Evolutionary conservation across 2,888 invertebrate genomes (phyloP).

Genomic region (Gari tellinella): DNA sequence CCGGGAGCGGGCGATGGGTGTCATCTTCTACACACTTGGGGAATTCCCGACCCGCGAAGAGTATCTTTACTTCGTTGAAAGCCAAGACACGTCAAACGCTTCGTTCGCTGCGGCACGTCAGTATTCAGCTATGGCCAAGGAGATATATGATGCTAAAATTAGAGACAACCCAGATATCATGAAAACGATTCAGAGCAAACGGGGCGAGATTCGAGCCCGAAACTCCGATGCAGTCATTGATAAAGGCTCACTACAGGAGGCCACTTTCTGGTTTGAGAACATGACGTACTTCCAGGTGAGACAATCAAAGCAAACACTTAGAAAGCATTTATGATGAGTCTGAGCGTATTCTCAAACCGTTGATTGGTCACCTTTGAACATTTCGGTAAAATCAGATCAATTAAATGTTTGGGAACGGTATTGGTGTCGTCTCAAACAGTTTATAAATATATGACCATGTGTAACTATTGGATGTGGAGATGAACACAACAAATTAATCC

Average conservation of each 20-base stretch:
- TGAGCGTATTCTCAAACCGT: too few species aligned
- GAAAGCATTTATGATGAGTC: too few species aligned
- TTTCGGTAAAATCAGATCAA: too few species aligned
- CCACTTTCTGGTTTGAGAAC: slow-evolving; percentile 74
- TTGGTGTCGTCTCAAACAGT: too few species aligned
- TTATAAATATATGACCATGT: too few species aligned
- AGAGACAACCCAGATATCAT: slow-evolving; percentile 54
- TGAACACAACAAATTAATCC: too few species aligned
- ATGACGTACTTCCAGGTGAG: slow-evolving; percentile 72
- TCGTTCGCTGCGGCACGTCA: slow-evolving; percentile 75
- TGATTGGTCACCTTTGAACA: too few species aligned
- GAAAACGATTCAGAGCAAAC: slow-evolving; percentile 48
- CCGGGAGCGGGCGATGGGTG: slow-evolving; percentile 75
- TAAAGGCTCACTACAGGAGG: slow-evolving; percentile 65
- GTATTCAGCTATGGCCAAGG: slow-evolving; percentile 71
- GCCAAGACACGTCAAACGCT: slow-evolving; percentile 74
- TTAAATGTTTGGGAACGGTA: too few species aligned
- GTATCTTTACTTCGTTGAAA: slow-evolving; percentile 73
- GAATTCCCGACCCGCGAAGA: slow-evolving; percentile 72
- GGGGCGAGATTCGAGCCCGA: slow-evolving; percentile 68
- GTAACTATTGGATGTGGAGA: too few species aligned
- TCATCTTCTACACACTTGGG: slow-evolving; percentile 74
- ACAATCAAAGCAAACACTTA: too few species aligned
- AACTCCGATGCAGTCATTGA: slow-evolving; percentile 62
- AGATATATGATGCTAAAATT: slow-evolving; percentile 67